phyloP scores from a whole-genome alignment of 2,888 invertebrate species.

The Drosophila silvestris region DNA sequence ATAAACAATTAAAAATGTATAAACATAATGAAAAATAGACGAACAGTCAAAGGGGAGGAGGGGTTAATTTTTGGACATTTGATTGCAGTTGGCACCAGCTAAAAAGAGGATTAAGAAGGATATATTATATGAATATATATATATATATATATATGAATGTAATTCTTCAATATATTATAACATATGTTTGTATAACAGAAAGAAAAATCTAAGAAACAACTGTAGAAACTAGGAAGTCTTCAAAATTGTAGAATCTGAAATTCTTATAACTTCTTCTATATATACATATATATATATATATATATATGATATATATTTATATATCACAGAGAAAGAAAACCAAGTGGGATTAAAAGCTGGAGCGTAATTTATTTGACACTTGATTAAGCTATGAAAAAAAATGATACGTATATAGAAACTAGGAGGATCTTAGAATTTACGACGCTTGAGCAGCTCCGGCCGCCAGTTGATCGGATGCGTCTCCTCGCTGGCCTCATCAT shows the following conservation, averaged over 20 bases:
- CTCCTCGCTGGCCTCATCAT: conserved; percentile 97
- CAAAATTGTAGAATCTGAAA: too few relatives aligned
- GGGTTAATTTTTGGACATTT: not conserved
- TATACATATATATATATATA: too few relatives aligned
- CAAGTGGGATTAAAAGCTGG: not conserved
- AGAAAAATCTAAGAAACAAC: too few relatives aligned
- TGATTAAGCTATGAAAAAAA: not conserved
- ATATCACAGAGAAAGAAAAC: not conserved
- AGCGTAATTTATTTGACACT: conserved; percentile 12
- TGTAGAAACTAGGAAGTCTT: too few relatives aligned
- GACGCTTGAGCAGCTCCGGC: conserved; percentile 96
- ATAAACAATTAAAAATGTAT: not conserved
- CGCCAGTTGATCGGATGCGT: conserved; percentile 98
- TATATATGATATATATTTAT: too few relatives aligned
- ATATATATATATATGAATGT: too few relatives aligned
- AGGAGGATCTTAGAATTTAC: conserved; percentile 90
- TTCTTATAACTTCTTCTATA: too few relatives aligned
- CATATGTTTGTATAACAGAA: too few relatives aligned
- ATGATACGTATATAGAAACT: conserved; percentile 7
- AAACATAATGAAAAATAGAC: not conserved
- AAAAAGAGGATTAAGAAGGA: conserved; percentile 22
- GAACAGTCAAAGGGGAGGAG: not conserved
- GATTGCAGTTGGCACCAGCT: conserved; percentile 14
- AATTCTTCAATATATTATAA: too few relatives aligned
- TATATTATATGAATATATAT: too few relatives aligned